A percentile compares a stretch with the other conserved stretches of the same genome.
phyloP scores from a whole-genome alignment of 2,888 invertebrate genomes.

The Chromoteleia sp. region DNA sequence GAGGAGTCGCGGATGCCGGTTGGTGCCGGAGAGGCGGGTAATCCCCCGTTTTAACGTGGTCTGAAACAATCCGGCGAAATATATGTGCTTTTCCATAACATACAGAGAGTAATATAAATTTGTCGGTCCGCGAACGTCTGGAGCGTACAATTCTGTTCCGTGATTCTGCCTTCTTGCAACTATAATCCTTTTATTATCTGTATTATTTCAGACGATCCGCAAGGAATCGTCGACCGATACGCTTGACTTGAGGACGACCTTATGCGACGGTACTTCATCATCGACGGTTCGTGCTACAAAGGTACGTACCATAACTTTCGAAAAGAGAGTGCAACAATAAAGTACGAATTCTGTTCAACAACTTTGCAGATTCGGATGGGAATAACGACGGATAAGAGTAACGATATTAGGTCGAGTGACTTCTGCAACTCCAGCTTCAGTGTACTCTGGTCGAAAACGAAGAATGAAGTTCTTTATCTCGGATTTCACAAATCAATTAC shows the following conservation, averaged over 20 bases:
- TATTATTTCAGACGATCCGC: slow-evolving; percentile 80
- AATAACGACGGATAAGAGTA: slow-evolving; percentile 34
- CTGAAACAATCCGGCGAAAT: slow-evolving; percentile 79
- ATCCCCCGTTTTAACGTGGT: slow-evolving; percentile 80
- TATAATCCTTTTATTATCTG: slow-evolving; percentile 82
- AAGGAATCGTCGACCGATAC: slow-evolving; percentile 76
- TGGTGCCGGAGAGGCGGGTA: slow-evolving; percentile 80
- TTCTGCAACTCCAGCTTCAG: slow-evolving; percentile 29
- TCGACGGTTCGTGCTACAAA: slow-evolving; percentile 54
- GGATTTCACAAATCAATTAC: slow-evolving; percentile 51
- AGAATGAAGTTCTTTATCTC: slow-evolving; percentile 22
- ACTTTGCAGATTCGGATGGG: slow-evolving; percentile 24
- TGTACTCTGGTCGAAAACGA: not conserved
- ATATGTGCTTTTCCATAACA: slow-evolving; percentile 76
- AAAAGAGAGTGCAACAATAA: slow-evolving; percentile 44
- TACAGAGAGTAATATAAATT: slow-evolving; percentile 77
- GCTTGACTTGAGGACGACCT: slow-evolving; percentile 80
- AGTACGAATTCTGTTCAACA: slow-evolving; percentile 36
- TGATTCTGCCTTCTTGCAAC: slow-evolving; percentile 75
- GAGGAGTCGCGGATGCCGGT: slow-evolving; percentile 38
- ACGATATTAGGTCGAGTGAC: slow-evolving; percentile 43
- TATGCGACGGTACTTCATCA: slow-evolving; percentile 66
- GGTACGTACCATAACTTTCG: slow-evolving; percentile 54
- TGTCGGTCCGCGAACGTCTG: slow-evolving; percentile 71
- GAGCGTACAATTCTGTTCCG: slow-evolving; percentile 72